Conservation (phyloP, 2,113 vertebrate genomes). For the Acanthisitta chloris region DNA sequence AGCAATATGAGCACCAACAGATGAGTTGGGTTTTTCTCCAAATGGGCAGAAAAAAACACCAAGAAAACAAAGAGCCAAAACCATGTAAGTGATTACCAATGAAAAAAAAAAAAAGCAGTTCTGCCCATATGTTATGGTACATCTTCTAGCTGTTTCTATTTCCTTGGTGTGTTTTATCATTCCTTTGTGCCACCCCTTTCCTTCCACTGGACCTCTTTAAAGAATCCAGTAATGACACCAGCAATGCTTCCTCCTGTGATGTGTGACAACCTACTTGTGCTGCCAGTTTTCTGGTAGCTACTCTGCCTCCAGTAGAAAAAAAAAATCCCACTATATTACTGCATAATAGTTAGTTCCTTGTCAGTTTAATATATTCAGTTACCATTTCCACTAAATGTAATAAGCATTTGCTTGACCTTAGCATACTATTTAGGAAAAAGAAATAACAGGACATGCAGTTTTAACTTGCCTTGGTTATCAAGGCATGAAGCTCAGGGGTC, state of each 20-base stretch:
- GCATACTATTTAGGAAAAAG: background rate
- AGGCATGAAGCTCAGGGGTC: background rate
- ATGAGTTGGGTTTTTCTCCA: background rate
- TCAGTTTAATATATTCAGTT: background rate
- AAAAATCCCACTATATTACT: fast-evolving
- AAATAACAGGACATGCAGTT: background rate
- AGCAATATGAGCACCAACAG: background rate
- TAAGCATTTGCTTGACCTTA: background rate
- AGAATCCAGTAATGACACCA: background rate
- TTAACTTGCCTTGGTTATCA: background rate
- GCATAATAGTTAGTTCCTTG: background rate
- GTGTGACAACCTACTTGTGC: background rate
- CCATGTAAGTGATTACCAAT: background rate
- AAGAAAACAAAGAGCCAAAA: background rate
- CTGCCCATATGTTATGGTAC: background rate
- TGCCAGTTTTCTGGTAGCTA: background rate
- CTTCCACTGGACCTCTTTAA: background rate
- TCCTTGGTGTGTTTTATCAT: background rate
- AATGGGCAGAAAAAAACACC: background rate
- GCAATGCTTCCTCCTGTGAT: background rate
- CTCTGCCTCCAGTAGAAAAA: background rate
- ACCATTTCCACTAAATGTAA: background rate
- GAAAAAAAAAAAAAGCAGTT: background rate
- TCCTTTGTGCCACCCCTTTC: background rate
- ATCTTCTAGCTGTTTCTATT: background rate